These are phyloP conservation scores for Leuctra nigra DNA, from an alignment of 2,888 invertebrate genomes.

Conservation along the genomic window DNA sequence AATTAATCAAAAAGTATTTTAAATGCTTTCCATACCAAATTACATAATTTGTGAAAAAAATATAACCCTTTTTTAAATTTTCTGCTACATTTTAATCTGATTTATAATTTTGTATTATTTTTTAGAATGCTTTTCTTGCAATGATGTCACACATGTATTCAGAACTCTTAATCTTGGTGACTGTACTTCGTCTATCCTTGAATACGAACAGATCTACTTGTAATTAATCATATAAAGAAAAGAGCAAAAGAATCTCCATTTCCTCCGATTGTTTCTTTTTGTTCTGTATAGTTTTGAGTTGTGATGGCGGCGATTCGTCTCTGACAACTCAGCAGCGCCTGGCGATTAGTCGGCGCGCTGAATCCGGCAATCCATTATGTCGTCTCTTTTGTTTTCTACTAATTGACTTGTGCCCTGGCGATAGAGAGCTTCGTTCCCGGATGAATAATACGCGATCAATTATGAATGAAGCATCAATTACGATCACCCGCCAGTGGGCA, in stretches of 20 bases:
- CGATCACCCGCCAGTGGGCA: background rate
- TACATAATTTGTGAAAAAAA: too few species aligned
- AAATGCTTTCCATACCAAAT: too few species aligned
- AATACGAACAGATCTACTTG: background rate
- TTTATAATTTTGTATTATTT: too few species aligned
- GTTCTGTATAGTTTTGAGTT: constrained; percentile 5
- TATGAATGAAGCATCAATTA: constrained; percentile 16
- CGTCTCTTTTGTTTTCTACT: constrained; percentile 19
- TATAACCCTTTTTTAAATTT: too few species aligned
- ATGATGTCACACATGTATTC: background rate
- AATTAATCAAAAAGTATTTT: too few species aligned
- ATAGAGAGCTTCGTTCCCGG: background rate
- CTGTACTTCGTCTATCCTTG: background rate
- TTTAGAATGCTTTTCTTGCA: too few species aligned
- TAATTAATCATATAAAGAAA: constrained; percentile 8
- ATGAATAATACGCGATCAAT: constrained; percentile 13
- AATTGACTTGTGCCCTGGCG: constrained; percentile 15
- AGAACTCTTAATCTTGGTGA: background rate
- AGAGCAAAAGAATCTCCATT: background rate
- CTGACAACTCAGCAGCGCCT: constrained; percentile 4
- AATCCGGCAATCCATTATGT: constrained; percentile 5
- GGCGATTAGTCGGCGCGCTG: constrained; percentile 5
- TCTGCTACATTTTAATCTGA: too few species aligned
- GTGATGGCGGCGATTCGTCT: constrained; percentile 7
- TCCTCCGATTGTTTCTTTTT: background rate